These are phyloP conservation scores for Mormyrus lacerda DNA, from an alignment of 2,113 vertebrate species.

Conservation along the genomic window DNA sequence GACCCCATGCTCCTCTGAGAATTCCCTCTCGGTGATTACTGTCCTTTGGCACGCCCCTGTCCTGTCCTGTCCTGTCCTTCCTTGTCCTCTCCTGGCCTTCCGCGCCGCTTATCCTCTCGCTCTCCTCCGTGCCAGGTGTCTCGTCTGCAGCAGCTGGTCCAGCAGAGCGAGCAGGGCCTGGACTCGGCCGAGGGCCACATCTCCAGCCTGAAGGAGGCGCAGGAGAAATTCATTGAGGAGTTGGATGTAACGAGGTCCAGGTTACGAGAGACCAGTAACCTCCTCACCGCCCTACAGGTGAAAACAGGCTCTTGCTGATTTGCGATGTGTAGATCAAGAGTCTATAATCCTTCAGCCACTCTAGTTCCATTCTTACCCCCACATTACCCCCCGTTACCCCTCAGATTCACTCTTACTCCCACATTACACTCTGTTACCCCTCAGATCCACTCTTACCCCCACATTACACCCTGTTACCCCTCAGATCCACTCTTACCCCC, in stretches of 20 bases:
- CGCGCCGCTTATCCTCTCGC: not conserved
- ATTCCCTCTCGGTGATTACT: not conserved
- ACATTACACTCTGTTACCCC: no score
- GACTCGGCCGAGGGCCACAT: constrained; percentile 83
- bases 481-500: no score
- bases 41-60: not conserved
- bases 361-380: no score
- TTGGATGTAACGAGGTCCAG: constrained; percentile 79
- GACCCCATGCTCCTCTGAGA: not conserved
- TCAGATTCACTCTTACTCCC: no score
- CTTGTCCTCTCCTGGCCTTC: no score
- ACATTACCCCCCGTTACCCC: no score
- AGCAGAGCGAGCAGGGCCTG: constrained; percentile 78
- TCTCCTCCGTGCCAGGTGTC: constrained; percentile 56
- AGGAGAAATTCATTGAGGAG: constrained; percentile 87
- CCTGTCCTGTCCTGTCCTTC: not conserved
- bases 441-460: no score
- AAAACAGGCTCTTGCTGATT: not conserved
- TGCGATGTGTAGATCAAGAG: no score
- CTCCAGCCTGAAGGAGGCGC: constrained; percentile 80
- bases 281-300: constrained; percentile 84
- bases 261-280: constrained; percentile 84
- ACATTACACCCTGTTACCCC: no score
- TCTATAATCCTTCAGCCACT: no score
- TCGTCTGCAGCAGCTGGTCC: constrained; percentile 76